These are phyloP conservation scores for Megalopta genalis DNA, from an alignment of 1,140 invertebrate species.

Conservation along the genomic window DNA sequence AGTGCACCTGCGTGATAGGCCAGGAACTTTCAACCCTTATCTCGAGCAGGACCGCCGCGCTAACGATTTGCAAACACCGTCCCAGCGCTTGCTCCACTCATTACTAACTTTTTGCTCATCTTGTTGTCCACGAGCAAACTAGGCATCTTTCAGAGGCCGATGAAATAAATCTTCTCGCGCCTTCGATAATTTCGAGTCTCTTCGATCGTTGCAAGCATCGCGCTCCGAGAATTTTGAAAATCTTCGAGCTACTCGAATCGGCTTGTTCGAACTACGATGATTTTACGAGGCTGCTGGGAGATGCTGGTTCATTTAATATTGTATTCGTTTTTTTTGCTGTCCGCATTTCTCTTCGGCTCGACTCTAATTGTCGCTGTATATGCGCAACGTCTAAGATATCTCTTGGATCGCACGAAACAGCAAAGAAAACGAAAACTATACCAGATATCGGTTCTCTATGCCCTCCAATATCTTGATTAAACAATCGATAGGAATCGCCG, in stretches of 20 bases:
- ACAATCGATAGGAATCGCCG: not conserved
- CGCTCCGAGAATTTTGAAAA: not conserved
- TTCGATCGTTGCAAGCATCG: not conserved
- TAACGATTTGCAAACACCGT: constrained; percentile 78
- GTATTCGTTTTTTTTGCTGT: no score
- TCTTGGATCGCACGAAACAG: not conserved
- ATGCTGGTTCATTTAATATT: no score
- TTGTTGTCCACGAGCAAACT: constrained; percentile 1
- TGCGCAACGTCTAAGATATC: no score
- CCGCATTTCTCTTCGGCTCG: no score
- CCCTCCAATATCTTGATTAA: constrained; percentile 12
- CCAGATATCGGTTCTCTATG: not conserved
- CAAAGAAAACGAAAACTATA: not conserved
- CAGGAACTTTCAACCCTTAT: constrained; percentile 31
- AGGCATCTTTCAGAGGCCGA: constrained; percentile 65
- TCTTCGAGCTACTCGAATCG: no score
- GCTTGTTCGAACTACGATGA: not conserved
- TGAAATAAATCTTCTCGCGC: constrained; percentile 11
- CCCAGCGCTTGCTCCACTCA: constrained; percentile 65
- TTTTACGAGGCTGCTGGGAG: no score
- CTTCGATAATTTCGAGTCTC: not conserved
- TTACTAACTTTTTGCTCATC: constrained; percentile 70
- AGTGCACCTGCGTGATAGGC: constrained; percentile 23
- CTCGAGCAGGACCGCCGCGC: constrained; percentile 55
- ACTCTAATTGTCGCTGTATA: no score